Base-by-base conservation (phyloP, 2,888 invertebrate species). In the Periphyllus acericola region DNA sequence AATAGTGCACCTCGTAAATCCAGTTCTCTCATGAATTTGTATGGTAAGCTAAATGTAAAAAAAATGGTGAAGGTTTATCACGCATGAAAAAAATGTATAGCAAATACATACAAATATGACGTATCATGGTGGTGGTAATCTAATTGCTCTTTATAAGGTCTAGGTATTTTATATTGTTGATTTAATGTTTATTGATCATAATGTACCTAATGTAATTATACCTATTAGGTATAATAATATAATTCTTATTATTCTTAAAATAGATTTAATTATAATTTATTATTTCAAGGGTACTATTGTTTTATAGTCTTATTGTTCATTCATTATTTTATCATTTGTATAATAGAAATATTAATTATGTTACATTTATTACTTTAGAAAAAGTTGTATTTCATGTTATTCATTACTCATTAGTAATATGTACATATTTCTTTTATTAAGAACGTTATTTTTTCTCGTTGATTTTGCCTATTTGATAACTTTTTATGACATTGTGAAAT, bases 11-110 rank as follows among this genome's bases (percentile, higher is more conserved):
- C 94, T 91, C 95, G 96, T 95, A 96, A 96, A 94, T 96, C 96
- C 93, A 96, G 96, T 95, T 97, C 96, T 93, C 95, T 97, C 94
- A 96, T 97, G 96, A 97, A 97, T 95, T 94, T 97, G 94, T 96
- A 96, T 95, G 96, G 97, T 97, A 96, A 97, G 96, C 94, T 81
- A 66, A 78, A 36, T 68, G 60, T 71, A 46, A 78, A 74, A 80
- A 79, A 80, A 72, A 9, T 55, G 86, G 86, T 87, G 86, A 32
- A 74, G 86, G 86, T 79, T 34, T 34, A 79, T 80, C 21, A 36
- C 78, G 79, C 86, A 86, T 80, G 79, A 79, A 66, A 78, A 66
- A 78, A 71, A 19, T 52, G 21, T 46, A n/a, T 19, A 29, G 5
- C 34, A 52, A 76, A 29, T 40, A 75, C 32, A 66, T 84, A 66